Percentiles rank a stretch among this genome's conserved stretches.
phyloP scores from a whole-genome alignment of 30 jellyfish, hydroid and myxozoan species.

The Chironex yamaguchii region DNA sequence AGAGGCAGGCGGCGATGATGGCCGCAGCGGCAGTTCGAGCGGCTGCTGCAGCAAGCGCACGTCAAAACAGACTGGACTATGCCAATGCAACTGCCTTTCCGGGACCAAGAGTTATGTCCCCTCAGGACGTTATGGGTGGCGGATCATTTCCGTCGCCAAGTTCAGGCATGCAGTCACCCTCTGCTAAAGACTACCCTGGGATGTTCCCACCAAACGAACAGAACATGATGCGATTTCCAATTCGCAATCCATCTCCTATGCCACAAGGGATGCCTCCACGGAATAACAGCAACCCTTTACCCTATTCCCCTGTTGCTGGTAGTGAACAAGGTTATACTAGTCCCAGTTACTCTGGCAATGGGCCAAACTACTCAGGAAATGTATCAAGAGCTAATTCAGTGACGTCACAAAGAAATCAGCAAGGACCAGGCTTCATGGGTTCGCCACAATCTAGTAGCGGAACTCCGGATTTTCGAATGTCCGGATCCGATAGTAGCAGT shows the following conservation, averaged over 20 bases:
- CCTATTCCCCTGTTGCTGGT: slow-evolving; percentile 44
- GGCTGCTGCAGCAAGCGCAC: slow-evolving; percentile 93
- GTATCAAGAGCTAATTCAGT: neutral
- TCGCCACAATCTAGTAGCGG: neutral
- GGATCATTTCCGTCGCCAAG: slow-evolving; percentile 84
- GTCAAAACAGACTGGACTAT: slow-evolving; percentile 63
- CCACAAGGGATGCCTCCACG: slow-evolving; percentile 82
- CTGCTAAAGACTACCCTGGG: slow-evolving; percentile 69
- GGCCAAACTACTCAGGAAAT: neutral
- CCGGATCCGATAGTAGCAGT: neutral
- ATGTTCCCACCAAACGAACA: slow-evolving; percentile 73
- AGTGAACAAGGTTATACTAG: neutral
- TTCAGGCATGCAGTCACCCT: slow-evolving; percentile 70
- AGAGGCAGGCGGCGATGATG: slow-evolving; percentile 93
- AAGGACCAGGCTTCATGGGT: neutral
- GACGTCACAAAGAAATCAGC: neutral
- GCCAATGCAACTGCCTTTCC: slow-evolving; percentile 81
- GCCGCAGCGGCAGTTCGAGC: slow-evolving; percentile 98
- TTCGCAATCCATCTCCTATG: slow-evolving; percentile 74
- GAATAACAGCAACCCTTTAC: slow-evolving; percentile 80
- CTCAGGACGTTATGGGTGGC: slow-evolving; percentile 69
- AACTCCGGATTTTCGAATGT: neutral
- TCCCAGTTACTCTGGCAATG: neutral
- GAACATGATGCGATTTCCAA: slow-evolving; percentile 49
- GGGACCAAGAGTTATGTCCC: slow-evolving; percentile 63